Percentiles rank a stretch among this genome's conserved stretches.
phyloP scores from a whole-genome alignment of 2,113 vertebrate genomes.

The Plecturocebus donacophilus region DNA sequence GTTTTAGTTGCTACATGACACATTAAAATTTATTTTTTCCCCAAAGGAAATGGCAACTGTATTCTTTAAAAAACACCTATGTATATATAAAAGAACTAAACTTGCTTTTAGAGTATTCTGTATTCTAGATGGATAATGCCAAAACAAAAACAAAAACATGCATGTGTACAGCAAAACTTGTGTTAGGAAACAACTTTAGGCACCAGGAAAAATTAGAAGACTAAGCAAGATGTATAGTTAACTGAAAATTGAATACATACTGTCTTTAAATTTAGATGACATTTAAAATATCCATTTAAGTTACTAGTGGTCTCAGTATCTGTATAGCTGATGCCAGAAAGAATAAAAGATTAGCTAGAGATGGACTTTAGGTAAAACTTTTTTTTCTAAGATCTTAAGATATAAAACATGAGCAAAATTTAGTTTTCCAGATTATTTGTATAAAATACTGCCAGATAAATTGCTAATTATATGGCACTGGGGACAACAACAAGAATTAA shows the following conservation, averaged over 20 bases:
- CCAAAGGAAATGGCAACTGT: constrained; percentile 1
- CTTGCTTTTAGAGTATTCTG: not conserved
- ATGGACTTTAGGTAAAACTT: not conserved
- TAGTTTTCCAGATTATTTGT: not conserved
- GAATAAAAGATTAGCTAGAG: not conserved
- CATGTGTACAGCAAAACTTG: not conserved
- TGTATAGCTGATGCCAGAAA: not conserved
- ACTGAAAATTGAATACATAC: constrained; percentile 14
- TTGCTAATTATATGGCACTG: not conserved
- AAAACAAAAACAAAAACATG: not conserved
- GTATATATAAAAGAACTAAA: not conserved
- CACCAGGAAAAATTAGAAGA: not conserved
- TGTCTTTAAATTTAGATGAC: not conserved
- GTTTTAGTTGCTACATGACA: not conserved
- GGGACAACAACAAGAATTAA: not conserved
- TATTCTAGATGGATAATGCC: not conserved
- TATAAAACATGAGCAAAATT: not conserved
- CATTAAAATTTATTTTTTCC: constrained; percentile 16
- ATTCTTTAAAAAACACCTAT: constrained; percentile 4
- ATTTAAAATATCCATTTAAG: not conserved
- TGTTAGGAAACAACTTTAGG: not conserved
- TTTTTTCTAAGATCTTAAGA: not conserved
- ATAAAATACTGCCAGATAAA: not conserved
- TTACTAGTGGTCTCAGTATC: not conserved
- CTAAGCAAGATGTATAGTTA: not conserved